phyloP scores from a whole-genome alignment of 2,113 vertebrate species.

The Formicarius rufipectus region DNA sequence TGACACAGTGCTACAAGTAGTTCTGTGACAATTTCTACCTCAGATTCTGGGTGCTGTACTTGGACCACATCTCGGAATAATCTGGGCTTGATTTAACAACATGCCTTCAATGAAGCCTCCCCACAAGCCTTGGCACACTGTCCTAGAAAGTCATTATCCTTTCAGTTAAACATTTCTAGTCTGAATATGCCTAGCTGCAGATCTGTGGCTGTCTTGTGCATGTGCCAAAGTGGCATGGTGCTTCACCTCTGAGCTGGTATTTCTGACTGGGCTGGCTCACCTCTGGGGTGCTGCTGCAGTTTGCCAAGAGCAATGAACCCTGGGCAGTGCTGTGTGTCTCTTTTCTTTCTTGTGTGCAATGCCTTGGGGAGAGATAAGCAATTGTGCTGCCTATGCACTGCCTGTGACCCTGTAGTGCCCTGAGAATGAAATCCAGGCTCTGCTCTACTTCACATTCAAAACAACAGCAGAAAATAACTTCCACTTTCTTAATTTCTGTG shows the following conservation, averaged over 20 bases:
- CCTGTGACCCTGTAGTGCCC: slow-evolving; percentile 27
- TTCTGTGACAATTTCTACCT: neutral
- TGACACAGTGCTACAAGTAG: neutral
- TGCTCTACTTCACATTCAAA: slow-evolving; percentile 30
- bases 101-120: neutral
- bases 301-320: slow-evolving; percentile 31
- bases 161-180: neutral
- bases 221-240: fast-evolving
- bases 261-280: neutral
- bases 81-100: neutral
- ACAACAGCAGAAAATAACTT: slow-evolving; percentile 46
- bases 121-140: neutral
- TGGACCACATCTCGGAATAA: neutral
- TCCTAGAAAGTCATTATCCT: neutral
- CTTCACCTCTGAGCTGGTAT: neutral
- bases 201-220: neutral
- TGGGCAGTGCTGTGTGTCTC: neutral
- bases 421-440: slow-evolving; percentile 22
- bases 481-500: neutral
- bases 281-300: neutral
- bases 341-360: neutral
- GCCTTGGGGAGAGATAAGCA: slow-evolving; percentile 7
- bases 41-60: neutral
- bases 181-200: neutral
- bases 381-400: neutral